phyloP scores from a whole-genome alignment of 2,888 invertebrate genomes.

The Julus scandinavius region DNA sequence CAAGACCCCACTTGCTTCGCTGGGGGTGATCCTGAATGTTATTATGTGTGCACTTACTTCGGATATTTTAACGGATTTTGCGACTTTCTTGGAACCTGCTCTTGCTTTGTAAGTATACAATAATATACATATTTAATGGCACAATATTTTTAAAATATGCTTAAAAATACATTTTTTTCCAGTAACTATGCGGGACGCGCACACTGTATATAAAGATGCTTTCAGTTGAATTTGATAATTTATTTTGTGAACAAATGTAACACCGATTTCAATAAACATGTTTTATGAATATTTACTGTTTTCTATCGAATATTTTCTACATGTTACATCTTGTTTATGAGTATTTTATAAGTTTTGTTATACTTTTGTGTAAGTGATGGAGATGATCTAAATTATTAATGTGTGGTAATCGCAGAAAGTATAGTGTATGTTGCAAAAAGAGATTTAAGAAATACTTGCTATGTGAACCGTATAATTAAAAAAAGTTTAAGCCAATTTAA shows the following conservation, averaged over 20 bases:
- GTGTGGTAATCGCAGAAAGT: too few species aligned
- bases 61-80: neutral
- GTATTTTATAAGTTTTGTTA: too few species aligned
- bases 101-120: neutral
- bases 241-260: neutral
- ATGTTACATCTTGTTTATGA: too few species aligned
- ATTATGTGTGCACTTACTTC: neutral
- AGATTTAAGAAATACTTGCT: too few species aligned
- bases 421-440: too few species aligned
- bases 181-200: neutral
- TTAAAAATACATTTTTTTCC: neutral
- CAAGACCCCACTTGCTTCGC: neutral
- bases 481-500: too few species aligned
- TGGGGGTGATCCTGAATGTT: neutral
- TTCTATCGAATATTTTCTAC: too few species aligned
- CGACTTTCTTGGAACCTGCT: neutral
- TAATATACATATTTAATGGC: neutral
- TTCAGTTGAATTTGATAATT: neutral
- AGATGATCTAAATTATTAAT: too few species aligned
- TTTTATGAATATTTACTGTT: too few species aligned
- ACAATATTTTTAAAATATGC: neutral
- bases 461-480: too few species aligned
- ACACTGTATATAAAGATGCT: neutral
- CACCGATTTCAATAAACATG: too few species aligned
- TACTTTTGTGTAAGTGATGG: too few species aligned